These are phyloP conservation scores for Eubasilissa regina DNA, from an alignment of 1,140 invertebrate genomes.

Conservation along the genomic window DNA sequence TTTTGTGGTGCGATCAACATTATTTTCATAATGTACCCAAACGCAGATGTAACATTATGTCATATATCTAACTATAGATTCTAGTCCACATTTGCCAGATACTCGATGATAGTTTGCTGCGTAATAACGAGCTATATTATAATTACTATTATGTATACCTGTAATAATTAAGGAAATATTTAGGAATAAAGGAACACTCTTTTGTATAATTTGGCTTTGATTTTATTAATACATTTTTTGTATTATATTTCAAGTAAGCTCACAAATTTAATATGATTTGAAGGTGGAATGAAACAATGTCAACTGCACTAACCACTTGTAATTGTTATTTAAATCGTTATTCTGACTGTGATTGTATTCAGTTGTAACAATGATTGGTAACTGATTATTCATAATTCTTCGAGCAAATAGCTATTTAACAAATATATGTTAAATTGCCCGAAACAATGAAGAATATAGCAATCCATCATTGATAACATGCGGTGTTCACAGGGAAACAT, in stretches of 20 bases:
- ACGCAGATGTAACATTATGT: background rate
- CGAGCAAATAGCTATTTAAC: too few species aligned
- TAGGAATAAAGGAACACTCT: conserved; percentile 27
- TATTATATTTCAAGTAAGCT: background rate
- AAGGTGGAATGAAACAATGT: too few species aligned
- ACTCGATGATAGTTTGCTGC: conserved; percentile 20
- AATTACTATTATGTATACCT: conserved; percentile 34
- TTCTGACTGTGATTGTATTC: too few species aligned
- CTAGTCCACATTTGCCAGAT: conserved; percentile 27
- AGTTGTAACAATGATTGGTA: too few species aligned
- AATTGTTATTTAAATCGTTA: too few species aligned
- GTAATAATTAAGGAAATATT: conserved; percentile 12
- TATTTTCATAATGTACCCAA: conserved; percentile 5
- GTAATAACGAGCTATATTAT: conserved; percentile 13
- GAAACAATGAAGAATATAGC: too few species aligned
- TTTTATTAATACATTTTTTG: background rate
- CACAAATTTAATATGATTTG: too few species aligned
- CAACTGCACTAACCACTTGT: too few species aligned
- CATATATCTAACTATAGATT: conserved; percentile 16
- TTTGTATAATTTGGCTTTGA: conserved; percentile 15
- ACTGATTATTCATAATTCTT: too few species aligned
- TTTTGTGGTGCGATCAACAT: conserved; percentile 1
- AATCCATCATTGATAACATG: too few species aligned
- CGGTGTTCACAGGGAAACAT: too few species aligned
- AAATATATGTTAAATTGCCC: too few species aligned